Base-by-base conservation (phyloP, 2,888 invertebrate genomes). In the Flexamia atlantica region DNA sequence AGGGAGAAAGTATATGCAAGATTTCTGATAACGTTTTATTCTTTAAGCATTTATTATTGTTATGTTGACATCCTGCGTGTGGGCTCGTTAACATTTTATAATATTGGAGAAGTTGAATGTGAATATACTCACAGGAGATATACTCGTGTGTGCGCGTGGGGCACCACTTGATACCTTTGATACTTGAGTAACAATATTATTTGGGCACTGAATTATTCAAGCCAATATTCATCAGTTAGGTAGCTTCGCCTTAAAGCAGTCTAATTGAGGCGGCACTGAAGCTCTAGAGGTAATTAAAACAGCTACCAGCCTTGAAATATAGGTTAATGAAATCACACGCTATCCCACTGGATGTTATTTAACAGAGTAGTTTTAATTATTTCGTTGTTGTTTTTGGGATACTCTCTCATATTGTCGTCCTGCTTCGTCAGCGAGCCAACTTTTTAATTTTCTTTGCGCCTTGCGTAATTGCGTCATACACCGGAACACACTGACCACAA, bases 141-240 rank as follows among this genome's bases (percentile, higher is more conserved):
- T 46, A 17, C 12, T 7, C 30, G 64, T 5, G 64, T 28, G 7
- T 64, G 30, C 64, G 25, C 30, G 7, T 28, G 57, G 0, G 0
- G 64, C 3, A 28, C 28, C 28, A 64, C 30, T 64, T 30, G 30
- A 64, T 64, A 64, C 64, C 25, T 64, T 64, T 64, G 64, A 64
- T 64, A 64, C 64, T 64, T 14, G 14, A 64, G 64, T 64, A 64
- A 64, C 64, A 64, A 64, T 64, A 64, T 64, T 64, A 64, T 64
- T 64, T 64, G 42, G 42, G 72, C n/a, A 23, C n/a, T 72, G 72
- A 72, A 72, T 72, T 40, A 72, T 72, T 72, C 72, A 72, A 72
- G 72, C 20, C 72, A 72, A 72, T 72, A 72, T 72, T 72, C 72
- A 72, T 72, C 72, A 72, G 64, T 64, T 64, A 64, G 28, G 57